A percentile compares a stretch with the other conserved stretches of the same genome.
Evolutionary conservation across 1,140 invertebrate species (phyloP).

Genomic region (Apis laboriosa): DNA sequence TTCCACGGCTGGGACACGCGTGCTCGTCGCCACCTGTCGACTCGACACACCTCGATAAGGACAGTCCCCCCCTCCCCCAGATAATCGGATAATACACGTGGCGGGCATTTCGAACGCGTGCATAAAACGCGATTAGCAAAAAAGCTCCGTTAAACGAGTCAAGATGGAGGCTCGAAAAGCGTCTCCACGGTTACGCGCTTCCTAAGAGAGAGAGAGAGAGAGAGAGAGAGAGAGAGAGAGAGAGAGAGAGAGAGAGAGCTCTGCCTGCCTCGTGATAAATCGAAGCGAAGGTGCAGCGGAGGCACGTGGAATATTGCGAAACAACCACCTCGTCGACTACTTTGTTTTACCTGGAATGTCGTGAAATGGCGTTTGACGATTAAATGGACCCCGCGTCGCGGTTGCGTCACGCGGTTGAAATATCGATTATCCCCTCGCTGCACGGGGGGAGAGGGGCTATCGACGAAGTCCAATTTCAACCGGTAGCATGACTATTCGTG

Average conservation of each 20-base stretch:
- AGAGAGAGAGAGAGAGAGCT: background rate
- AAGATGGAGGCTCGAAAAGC: slow-evolving; percentile 4
- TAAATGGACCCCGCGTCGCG: slow-evolving; percentile 23
- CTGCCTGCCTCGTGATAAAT: slow-evolving; percentile 23
- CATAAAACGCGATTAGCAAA: slow-evolving; percentile 21
- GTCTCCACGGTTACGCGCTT: background rate
- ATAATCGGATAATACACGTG: slow-evolving; percentile 22
- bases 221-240: background rate
- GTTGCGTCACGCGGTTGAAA: slow-evolving; percentile 19
- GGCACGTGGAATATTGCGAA: slow-evolving; percentile 31
- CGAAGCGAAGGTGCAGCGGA: slow-evolving; percentile 17
- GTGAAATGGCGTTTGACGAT: slow-evolving; percentile 33
- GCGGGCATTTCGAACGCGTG: background rate
- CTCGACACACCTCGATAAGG: slow-evolving; percentile 16
- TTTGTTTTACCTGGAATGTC: slow-evolving; percentile 41
- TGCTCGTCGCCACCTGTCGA: slow-evolving; percentile 10
- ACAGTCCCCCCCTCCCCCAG: background rate
- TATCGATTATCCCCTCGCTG: background rate
- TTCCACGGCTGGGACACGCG: slow-evolving; percentile 11
- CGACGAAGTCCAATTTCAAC: slow-evolving; percentile 16
- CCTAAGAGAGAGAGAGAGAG: background rate
- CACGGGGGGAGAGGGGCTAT: background rate
- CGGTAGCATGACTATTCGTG: background rate
- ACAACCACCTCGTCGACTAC: background rate
- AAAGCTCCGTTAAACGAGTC: slow-evolving; percentile 10